Evolutionary conservation across 2,113 vertebrate species (phyloP).

Genomic region (Larimichthys crocea): DNA sequence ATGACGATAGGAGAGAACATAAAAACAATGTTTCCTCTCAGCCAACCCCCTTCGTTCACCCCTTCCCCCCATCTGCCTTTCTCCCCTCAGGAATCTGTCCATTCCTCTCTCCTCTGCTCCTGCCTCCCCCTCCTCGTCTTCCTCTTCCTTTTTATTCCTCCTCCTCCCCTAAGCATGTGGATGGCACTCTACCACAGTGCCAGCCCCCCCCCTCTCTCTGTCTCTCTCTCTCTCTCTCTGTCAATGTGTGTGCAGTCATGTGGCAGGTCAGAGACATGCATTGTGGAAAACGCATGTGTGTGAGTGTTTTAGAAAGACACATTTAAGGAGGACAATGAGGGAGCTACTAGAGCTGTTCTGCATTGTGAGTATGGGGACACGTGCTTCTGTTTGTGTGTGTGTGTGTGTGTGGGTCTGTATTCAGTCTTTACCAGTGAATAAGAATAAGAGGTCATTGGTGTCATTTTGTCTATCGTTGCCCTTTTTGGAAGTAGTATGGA

Average conservation of each 20-base stretch:
- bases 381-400: constrained; percentile 42
- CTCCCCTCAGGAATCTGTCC: constrained; percentile 77
- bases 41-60: constrained; percentile 44
- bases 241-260: constrained; percentile 69
- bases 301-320: constrained; percentile 69
- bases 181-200: constrained; percentile 69
- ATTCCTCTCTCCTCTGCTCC: constrained; percentile 67
- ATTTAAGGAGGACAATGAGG: constrained; percentile 82
- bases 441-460: constrained; percentile 37
- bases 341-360: constrained; percentile 80
- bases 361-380: constrained; percentile 77
- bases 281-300: constrained; percentile 69
- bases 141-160: constrained; percentile 17
- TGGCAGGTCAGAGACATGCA: constrained; percentile 73
- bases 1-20: constrained; percentile 23
- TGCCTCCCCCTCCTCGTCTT: constrained; percentile 9
- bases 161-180: constrained; percentile 54
- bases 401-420: constrained; percentile 45
- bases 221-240: constrained; percentile 28
- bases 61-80: constrained; percentile 74
- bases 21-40: constrained; percentile 63
- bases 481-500: constrained; percentile 17
- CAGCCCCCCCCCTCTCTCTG: constrained; percentile 41
- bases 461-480: constrained; percentile 47
- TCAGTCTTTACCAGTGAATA: constrained; percentile 40